phyloP scores from a whole-genome alignment of 2,888 invertebrate genomes.

The Drosophila paramelanica region DNA sequence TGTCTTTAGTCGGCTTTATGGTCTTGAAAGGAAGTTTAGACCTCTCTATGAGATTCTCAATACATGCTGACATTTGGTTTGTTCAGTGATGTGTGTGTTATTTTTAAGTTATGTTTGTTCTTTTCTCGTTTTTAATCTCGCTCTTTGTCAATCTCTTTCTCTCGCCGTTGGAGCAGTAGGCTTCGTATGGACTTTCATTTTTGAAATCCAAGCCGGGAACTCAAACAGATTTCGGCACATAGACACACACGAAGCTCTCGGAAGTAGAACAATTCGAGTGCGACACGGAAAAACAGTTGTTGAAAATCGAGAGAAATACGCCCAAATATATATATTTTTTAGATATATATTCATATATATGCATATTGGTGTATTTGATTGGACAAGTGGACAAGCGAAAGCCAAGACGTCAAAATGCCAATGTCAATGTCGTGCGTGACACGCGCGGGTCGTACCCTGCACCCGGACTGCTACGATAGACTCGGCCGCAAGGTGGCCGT shows the following conservation, averaged over 20 bases:
- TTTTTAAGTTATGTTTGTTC: too few relatives aligned
- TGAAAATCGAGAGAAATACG: background rate
- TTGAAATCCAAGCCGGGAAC: background rate
- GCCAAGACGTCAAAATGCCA: slow-evolving; percentile 27
- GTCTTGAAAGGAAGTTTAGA: too few relatives aligned
- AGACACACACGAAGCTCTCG: slow-evolving; percentile 3
- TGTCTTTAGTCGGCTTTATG: too few relatives aligned
- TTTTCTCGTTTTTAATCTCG: too few relatives aligned
- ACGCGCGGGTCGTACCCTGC: slow-evolving; percentile 31
- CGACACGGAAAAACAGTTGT: background rate
- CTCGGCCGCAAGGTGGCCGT: slow-evolving; percentile 39
- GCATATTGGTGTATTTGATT: background rate
- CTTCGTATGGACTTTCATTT: background rate
- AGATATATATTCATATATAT: background rate
- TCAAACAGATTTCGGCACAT: background rate
- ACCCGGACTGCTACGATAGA: slow-evolving; percentile 59
- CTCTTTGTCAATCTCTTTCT: too few relatives aligned
- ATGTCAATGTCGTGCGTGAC: slow-evolving; percentile 52
- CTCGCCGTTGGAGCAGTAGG: background rate
- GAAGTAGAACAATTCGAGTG: background rate
- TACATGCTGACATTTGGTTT: too few relatives aligned
- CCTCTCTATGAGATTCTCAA: too few relatives aligned
- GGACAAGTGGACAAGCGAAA: background rate
- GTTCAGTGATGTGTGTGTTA: too few relatives aligned
- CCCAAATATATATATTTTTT: background rate